These are phyloP conservation scores for Cheilosia urbana DNA, from an alignment of 2,888 invertebrate species.

Conservation along the genomic window DNA sequence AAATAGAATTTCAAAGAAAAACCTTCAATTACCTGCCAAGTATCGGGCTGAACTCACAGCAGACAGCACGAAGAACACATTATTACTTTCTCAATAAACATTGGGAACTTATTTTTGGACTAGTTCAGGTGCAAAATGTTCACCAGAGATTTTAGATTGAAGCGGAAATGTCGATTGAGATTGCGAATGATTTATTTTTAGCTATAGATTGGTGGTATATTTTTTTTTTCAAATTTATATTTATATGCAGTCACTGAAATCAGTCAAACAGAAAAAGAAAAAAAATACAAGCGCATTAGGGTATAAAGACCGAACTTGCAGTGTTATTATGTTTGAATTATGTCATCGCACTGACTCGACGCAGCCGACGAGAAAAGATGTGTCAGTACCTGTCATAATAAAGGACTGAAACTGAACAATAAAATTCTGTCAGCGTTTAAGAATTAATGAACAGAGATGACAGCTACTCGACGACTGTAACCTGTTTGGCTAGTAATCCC, in stretches of 20 bases:
- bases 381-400: no score
- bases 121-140: slow-evolving; percentile 22
- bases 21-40: slow-evolving; percentile 21
- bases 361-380: no score
- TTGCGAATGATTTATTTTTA: slow-evolving; percentile 12
- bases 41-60: not conserved
- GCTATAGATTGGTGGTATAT: not conserved
- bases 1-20: not conserved
- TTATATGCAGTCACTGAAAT: not conserved
- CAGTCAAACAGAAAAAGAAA: not conserved
- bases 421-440: no score
- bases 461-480: no score
- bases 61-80: not conserved
- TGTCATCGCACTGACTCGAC: no score
- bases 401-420: no score
- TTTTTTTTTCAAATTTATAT: no score
- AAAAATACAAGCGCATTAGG: no score
- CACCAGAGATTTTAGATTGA: not conserved
- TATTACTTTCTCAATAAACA: slow-evolving; percentile 25
- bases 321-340: no score
- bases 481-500: no score
- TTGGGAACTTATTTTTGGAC: slow-evolving; percentile 9
- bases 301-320: no score
- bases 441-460: no score
- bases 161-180: not conserved